phyloP scores from a whole-genome alignment of 2,888 invertebrate species.

The Zaprionus obscuricornis region DNA sequence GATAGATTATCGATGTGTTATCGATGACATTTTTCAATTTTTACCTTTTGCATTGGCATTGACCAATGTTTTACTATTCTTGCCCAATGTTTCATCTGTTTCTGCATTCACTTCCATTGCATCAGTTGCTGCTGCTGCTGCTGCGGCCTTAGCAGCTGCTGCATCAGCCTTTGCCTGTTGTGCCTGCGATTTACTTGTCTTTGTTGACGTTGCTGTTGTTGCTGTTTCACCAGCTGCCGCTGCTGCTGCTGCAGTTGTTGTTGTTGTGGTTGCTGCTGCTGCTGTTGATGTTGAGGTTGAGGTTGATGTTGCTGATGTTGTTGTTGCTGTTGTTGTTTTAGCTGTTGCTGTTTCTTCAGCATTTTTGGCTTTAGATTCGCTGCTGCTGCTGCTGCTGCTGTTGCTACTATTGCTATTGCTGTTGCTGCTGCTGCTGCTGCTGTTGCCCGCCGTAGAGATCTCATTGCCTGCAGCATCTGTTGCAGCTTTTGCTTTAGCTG shows the following conservation, averaged over 20 bases:
- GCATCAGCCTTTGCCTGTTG: conserved; percentile 68
- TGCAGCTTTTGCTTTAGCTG: conserved; percentile 13
- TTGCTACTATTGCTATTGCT: conserved; percentile 5
- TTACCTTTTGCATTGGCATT: conserved; percentile 37
- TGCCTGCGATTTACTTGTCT: no score
- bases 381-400: conserved; percentile 22
- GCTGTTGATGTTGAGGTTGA: conserved; percentile 37
- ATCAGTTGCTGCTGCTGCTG: conserved; percentile 37
- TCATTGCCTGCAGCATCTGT: conserved; percentile 56
- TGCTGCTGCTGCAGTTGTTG: conserved; percentile 14
- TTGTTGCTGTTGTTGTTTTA: conserved; percentile 29
- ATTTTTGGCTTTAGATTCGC: conserved; percentile 44
- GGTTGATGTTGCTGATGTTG: conserved; percentile 13
- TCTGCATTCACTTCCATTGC: conserved; percentile 28
- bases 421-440: conserved; percentile 22
- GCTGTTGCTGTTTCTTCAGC: conserved; percentile 39
- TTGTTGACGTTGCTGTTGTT: conserved; percentile 50
- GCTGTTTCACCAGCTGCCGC: conserved; percentile 12
- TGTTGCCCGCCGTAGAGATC: conserved; percentile 49
- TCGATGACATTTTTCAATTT: conserved; percentile 37
- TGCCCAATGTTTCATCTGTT: conserved; percentile 30
- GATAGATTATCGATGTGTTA: not conserved
- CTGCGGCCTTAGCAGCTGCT: conserved; percentile 15
- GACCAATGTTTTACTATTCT: conserved; percentile 23
- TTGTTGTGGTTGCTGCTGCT: conserved; percentile 34